Evolutionary conservation across 2,113 vertebrate species (phyloP).

Genomic region (Ammodytes dubius): DNA sequence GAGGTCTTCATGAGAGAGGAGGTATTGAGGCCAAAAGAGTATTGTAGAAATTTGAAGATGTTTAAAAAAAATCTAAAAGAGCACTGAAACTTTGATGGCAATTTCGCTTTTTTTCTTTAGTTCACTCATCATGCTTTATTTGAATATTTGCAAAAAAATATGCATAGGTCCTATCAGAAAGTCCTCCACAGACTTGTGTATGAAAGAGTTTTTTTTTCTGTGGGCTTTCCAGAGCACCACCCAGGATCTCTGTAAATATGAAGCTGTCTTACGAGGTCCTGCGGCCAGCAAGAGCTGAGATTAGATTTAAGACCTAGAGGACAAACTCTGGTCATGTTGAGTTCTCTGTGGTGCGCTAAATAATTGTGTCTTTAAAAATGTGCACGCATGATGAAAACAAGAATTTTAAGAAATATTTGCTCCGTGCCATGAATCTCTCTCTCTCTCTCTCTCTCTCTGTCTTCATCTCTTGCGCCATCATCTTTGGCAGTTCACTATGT

Average conservation of each 20-base stretch:
- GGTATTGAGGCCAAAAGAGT: too few relatives aligned
- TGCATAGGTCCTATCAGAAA: background rate
- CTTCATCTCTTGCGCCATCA: conserved; percentile 13
- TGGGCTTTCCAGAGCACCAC: conserved; percentile 6
- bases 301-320: conserved; percentile 40
- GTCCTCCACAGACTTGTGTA: conserved; percentile 7
- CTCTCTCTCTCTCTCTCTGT: background rate
- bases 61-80: too few relatives aligned
- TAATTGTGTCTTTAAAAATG: conserved; percentile 24
- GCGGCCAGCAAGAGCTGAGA: conserved; percentile 46
- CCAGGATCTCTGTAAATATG: conserved; percentile 53
- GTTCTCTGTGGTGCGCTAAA: conserved; percentile 12
- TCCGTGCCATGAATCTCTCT: conserved; percentile 5
- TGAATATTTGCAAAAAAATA: background rate
- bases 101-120: background rate
- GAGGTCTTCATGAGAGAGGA: background rate
- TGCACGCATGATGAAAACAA: background rate
- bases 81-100: background rate
- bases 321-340: conserved; percentile 27
- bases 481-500: conserved; percentile 39
- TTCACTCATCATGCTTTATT: background rate
- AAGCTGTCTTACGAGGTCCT: conserved; percentile 40
- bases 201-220: conserved; percentile 13
- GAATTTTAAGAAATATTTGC: conserved; percentile 13
- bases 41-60: background rate